Evolutionary conservation across 2,888 invertebrate genomes (phyloP), one percentile per base, ranked within the genome.

Genomic region (Nomada flava): DNA sequence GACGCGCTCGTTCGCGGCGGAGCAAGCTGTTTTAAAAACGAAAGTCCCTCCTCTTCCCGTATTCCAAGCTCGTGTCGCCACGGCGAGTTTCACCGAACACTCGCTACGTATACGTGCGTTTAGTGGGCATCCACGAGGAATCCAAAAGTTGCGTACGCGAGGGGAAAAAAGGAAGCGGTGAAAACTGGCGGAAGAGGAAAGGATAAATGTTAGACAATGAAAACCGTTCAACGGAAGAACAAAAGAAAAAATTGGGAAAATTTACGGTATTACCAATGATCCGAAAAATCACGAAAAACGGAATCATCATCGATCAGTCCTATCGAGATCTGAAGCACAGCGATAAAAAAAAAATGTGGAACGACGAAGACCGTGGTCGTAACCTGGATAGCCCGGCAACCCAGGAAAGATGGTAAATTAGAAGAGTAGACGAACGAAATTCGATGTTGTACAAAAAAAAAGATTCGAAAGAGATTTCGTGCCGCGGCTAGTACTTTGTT

Each of bases 1-100:
- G 84, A 81, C 88, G 80, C 71, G 70, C 80, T 47, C 13, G 47
- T 47, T 15, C 47, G 47, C 15, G 10, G 77, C 69, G 67, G 55
- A 57, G 68, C 60, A 62, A 68, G 76, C 83, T 88, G 86, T 87
- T 86, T 90, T 87, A 91, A 91, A 91, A 91, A 90, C 90, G 92
- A 92, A 92, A 92, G 92, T 92, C 85, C 82, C 85, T 74, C 83
- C 91, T 91, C 90, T 87, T 93, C 90, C 90, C 86, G 90, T 93
- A 93, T 93, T 92, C 93, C 87, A 88, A 76, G 73, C 91, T 90
- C 91, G 92, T 92, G 83, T 86, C 85, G 83, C 71, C 73, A 67
- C 83, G 85, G 72, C 83, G 87, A 92, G 92, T 93, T 93, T 93
- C 93, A 92, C 93, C 89, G 78, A 87, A 85, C 88, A 86, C 88